Percentiles rank a stretch among this genome's conserved stretches.
These are phyloP conservation scores for Drosophila cardini DNA, from an alignment of 1,140 invertebrate species.

Conservation along the genomic window DNA sequence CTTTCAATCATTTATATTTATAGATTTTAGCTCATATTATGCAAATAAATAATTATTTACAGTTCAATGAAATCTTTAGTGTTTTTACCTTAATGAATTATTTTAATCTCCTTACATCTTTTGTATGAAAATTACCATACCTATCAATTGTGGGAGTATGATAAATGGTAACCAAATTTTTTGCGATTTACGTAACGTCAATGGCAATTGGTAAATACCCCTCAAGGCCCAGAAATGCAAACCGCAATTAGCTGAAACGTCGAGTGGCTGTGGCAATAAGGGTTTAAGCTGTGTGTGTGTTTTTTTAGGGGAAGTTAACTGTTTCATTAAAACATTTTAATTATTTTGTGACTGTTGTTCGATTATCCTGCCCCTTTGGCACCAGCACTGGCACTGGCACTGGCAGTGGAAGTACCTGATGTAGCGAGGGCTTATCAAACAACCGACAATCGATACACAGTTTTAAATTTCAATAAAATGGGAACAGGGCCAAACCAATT, in stretches of 20 bases:
- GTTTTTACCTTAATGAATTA: too few relatives aligned
- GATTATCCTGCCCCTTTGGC: slow-evolving; percentile 25
- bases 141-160: background rate
- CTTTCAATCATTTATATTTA: too few relatives aligned
- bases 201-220: slow-evolving; percentile 18
- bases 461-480: slow-evolving; percentile 69
- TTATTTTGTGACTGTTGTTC: slow-evolving; percentile 47
- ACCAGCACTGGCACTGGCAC: background rate
- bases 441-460: slow-evolving; percentile 40
- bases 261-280: background rate
- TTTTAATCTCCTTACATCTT: too few relatives aligned
- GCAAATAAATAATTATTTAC: too few relatives aligned
- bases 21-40: too few relatives aligned
- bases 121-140: background rate
- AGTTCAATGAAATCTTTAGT: too few relatives aligned
- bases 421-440: slow-evolving; percentile 43
- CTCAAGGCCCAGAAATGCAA: slow-evolving; percentile 35
- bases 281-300: background rate
- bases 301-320: background rate
- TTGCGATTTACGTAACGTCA: slow-evolving; percentile 3
- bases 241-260: slow-evolving; percentile 41
- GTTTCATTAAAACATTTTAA: slow-evolving; percentile 42
- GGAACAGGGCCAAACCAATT: slow-evolving; percentile 49
- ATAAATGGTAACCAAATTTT: background rate
- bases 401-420: background rate